Evolutionary conservation across 1,140 invertebrate genomes (phyloP).

Genomic region (Anagrus nilaparvatae): DNA sequence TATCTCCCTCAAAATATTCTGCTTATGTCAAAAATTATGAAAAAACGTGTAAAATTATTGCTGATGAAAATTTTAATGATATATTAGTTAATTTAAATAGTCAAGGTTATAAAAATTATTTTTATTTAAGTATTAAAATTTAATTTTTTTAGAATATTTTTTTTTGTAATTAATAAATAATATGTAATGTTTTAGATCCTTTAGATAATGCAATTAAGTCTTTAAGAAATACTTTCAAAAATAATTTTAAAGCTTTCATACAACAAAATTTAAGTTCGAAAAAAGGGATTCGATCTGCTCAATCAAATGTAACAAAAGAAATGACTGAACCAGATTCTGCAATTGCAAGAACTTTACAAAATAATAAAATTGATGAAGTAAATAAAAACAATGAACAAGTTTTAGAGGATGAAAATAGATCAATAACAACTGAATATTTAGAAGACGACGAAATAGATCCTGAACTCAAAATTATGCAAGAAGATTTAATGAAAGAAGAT

Average conservation of each 20-base stretch:
- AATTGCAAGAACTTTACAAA: conserved; percentile 9
- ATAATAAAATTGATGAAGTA: conserved; percentile 2
- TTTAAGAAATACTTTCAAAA: conserved; percentile 10
- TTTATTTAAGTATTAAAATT: neutral
- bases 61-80: conserved; percentile 7
- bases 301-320: conserved; percentile 3
- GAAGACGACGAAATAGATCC: no score
- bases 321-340: conserved; percentile 13
- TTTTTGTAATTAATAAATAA: neutral
- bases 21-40: conserved; percentile 9
- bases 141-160: neutral
- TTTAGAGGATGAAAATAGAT: no score
- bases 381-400: neutral
- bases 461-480: no score
- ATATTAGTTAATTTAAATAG: conserved; percentile 1
- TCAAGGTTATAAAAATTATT: conserved; percentile 7
- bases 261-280: neutral
- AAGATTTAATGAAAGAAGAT: no score
- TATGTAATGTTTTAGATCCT: conserved; percentile 7
- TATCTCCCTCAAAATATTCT: no score
- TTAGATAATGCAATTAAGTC: conserved; percentile 1
- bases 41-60: conserved; percentile 12
- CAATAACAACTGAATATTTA: no score
- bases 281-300: neutral
- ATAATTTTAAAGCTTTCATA: conserved; percentile 5